Percentiles rank a stretch among this genome's conserved stretches.
Conservation (phyloP, 1,140 invertebrate genomes). For the Oscheius sp. region DNA sequence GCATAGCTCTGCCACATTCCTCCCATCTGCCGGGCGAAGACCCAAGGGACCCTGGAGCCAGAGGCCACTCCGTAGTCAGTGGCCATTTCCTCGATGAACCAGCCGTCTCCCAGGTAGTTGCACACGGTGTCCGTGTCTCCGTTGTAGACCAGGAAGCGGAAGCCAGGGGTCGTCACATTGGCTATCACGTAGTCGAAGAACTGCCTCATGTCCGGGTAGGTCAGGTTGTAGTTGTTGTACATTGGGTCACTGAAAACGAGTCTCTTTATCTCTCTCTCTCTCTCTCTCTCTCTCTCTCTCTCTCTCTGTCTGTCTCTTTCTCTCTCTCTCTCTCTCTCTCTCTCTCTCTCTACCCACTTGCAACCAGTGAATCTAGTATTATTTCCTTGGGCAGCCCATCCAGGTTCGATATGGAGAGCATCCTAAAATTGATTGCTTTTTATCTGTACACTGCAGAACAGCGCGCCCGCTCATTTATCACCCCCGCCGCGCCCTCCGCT, state of each 20-base stretch:
- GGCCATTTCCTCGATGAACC: slow-evolving; percentile 61
- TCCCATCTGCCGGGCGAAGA: neutral
- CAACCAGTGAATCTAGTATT: neutral
- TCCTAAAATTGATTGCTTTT: too few species aligned
- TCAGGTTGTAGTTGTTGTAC: slow-evolving; percentile 18
- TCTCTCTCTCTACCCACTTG: too few species aligned
- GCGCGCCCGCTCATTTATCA: neutral
- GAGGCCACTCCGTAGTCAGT: neutral
- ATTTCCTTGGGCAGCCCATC: slow-evolving; percentile 11
- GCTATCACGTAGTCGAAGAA: neutral
- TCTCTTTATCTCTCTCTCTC: too few species aligned
- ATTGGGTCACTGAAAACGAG: slow-evolving; percentile 7
- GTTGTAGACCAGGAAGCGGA: slow-evolving; percentile 64
- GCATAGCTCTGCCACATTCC: neutral
- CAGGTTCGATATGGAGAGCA: slow-evolving; percentile 34
- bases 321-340: too few species aligned
- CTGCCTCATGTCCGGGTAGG: slow-evolving; percentile 6
- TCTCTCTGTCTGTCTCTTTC: too few species aligned
- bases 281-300: too few species aligned
- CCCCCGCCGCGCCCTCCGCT: neutral
- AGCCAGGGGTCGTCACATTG: neutral
- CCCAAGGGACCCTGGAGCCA: neutral
- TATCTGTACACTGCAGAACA: too few species aligned
- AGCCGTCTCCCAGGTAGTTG: slow-evolving; percentile 66
- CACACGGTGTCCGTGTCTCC: slow-evolving; percentile 67